Evolutionary conservation across 37 sponge, comb jelly and placozoan species (phyloP).

Genomic region (Halisarca cf. caerulea): DNA sequence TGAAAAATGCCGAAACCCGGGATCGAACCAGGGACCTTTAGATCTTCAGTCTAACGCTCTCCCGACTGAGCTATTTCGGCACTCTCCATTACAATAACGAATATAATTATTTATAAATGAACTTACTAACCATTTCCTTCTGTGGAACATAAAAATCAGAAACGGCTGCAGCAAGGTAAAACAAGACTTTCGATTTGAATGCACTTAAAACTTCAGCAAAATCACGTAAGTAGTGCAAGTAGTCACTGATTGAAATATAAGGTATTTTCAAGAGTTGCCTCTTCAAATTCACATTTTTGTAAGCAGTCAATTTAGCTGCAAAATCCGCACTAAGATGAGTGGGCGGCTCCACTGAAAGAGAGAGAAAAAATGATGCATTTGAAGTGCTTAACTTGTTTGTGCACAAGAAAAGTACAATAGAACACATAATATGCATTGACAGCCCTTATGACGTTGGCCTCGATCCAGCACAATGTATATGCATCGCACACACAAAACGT

Average conservation of each 20-base stretch:
- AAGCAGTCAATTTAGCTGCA: neutral
- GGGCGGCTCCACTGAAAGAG: neutral
- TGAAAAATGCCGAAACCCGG: slow-evolving; percentile 43
- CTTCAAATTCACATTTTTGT: neutral
- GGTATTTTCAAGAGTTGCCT: slow-evolving; percentile 39
- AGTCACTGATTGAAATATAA: slow-evolving; percentile 79
- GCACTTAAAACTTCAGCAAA: slow-evolving; percentile 53
- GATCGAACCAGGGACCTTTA: slow-evolving; percentile 54
- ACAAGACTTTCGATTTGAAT: slow-evolving; percentile 46
- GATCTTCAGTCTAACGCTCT: slow-evolving; percentile 54
- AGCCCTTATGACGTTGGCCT: neutral
- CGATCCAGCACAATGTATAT: neutral
- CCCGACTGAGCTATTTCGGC: slow-evolving; percentile 47
- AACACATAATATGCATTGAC: no score
- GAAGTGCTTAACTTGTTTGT: no score
- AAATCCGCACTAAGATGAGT: neutral
- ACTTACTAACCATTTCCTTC: slow-evolving; percentile 55
- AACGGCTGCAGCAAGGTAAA: slow-evolving; percentile 96
- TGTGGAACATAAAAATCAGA: slow-evolving; percentile 91
- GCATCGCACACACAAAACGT: no score
- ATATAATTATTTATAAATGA: no score
- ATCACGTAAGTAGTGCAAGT: slow-evolving; percentile 73
- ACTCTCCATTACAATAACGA: neutral
- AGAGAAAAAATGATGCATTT: no score
- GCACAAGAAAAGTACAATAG: no score